Evolutionary conservation across 2,113 vertebrate species (phyloP), one percentile per base, ranked within the genome.

Genomic region (Engystomops pustulosus): DNA sequence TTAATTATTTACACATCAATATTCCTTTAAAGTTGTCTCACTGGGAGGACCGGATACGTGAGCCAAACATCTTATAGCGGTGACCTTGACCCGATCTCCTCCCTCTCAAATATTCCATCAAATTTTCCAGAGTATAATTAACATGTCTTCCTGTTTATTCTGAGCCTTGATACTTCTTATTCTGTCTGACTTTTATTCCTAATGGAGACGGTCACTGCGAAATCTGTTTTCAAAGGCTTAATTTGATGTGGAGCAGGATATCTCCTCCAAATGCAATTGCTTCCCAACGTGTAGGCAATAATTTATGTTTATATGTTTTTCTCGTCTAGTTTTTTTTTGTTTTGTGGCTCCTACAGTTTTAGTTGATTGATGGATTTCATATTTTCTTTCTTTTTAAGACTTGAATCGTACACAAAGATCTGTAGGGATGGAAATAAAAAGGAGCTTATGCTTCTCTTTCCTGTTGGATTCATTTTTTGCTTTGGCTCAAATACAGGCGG

Each of bases 1-100:
- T 82, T 70, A 82, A 82, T 82, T 72, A 82, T 82, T 82, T 82
- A 82, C 80, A 72, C 80, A 72, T 82, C 80, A 72, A 72, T 82
- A 71, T 82, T 72, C 68, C 68, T 45, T 72, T 32, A 60, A 70
- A 45, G 80, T 71, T 55, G 67, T 71, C 45, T 62, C 36, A 79
- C 36, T 71, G 71, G 53, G 27, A 81, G 45, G 41, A 36, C 30
- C 34, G n/a, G 67, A n/a, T 55, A 49, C 41, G 65, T 41, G 67
- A 38, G 34, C 20, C 32, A 78, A 41, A 78, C 32, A 78, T 78
- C 23, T 25, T 53, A 78, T 78, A 78, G 55, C 32, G 5, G 51
- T 78, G 51, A 78, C 75, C 75, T 78, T 78, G 75, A 58, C 75
- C 34, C 41, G 32, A 58, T 78, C 44, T 78, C 47, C 47, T 76